Evolutionary conservation across 2,888 invertebrate species (phyloP).

Genomic region (Drosophila lacicola): DNA sequence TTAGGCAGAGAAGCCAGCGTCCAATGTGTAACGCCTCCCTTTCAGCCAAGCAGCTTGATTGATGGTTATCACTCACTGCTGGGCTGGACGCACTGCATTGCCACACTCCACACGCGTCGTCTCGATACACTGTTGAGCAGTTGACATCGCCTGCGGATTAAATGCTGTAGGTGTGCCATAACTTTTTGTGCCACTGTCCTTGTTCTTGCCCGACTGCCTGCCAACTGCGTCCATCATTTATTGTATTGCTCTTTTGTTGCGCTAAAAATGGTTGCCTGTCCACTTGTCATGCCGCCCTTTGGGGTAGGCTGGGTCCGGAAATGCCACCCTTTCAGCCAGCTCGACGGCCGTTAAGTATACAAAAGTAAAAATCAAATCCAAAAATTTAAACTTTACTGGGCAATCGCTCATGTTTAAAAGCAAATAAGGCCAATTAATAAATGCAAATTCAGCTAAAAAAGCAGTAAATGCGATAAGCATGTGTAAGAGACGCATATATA

Average conservation of each 20-base stretch:
- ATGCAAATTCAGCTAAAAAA: constrained; percentile 48
- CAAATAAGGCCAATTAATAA: constrained; percentile 75
- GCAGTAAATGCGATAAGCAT: not conserved
- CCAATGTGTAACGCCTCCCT: constrained; percentile 58
- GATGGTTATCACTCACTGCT: constrained; percentile 76
- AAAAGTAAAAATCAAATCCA: constrained; percentile 51
- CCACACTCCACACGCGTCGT: not conserved
- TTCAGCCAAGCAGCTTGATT: constrained; percentile 67
- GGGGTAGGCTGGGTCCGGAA: constrained; percentile 3
- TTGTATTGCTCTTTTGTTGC: constrained; percentile 66
- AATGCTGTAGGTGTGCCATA: constrained; percentile 80
- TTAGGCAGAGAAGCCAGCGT: constrained; percentile 50
- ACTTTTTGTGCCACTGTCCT: constrained; percentile 49
- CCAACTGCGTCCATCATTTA: constrained; percentile 55
- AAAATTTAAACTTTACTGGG: constrained; percentile 50
- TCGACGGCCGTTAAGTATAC: constrained; percentile 36
- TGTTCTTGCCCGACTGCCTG: constrained; percentile 1
- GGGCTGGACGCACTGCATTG: constrained; percentile 36
- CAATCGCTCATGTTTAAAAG: constrained; percentile 63
- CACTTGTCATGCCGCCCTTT: constrained; percentile 48
- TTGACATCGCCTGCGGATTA: constrained; percentile 67
- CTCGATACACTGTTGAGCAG: constrained; percentile 29
- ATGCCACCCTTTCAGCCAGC: constrained; percentile 7
- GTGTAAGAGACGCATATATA: not conserved
- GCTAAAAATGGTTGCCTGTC: constrained; percentile 49